phyloP scores from a whole-genome alignment of 2,797 vertebrate species.

The Clangula hyemalis region DNA sequence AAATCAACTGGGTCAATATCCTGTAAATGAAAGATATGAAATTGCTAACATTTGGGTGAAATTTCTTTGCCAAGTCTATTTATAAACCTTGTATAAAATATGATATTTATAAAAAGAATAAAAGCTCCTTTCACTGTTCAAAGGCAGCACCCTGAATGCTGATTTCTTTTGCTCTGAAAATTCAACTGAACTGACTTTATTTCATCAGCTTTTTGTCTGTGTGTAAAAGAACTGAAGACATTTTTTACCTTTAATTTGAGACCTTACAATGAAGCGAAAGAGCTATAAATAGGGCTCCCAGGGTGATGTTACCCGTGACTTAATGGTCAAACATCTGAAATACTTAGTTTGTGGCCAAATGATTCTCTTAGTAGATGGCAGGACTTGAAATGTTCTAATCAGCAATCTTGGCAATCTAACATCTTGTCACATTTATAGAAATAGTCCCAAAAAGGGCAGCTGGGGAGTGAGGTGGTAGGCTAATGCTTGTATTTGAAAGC shows the following conservation, averaged over 20 bases:
- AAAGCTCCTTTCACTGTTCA: constrained; percentile 36
- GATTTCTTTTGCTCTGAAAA: constrained; percentile 23
- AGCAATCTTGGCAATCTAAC: background rate
- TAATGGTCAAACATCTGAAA: background rate
- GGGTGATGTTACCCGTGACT: background rate
- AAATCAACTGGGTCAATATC: constrained; percentile 57
- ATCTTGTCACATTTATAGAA: background rate
- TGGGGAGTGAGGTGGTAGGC: background rate
- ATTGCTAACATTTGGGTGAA: constrained; percentile 52
- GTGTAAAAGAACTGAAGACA: background rate
- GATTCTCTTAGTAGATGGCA: background rate
- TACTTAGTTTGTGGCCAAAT: background rate
- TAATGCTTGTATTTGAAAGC: background rate
- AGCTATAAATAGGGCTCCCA: background rate
- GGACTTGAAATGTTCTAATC: background rate
- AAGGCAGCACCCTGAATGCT: background rate
- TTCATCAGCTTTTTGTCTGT: constrained; percentile 5
- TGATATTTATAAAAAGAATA: constrained; percentile 41
- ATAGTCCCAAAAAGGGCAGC: background rate
- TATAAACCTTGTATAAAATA: constrained; percentile 48
- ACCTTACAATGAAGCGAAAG: background rate
- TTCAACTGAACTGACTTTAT: background rate
- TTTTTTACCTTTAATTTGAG: constrained; percentile 9
- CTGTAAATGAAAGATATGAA: constrained; percentile 43
- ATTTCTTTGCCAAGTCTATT: constrained; percentile 47